Conservation (phyloP, 2,888 invertebrate species). For the Andrena haemorrhoa region DNA sequence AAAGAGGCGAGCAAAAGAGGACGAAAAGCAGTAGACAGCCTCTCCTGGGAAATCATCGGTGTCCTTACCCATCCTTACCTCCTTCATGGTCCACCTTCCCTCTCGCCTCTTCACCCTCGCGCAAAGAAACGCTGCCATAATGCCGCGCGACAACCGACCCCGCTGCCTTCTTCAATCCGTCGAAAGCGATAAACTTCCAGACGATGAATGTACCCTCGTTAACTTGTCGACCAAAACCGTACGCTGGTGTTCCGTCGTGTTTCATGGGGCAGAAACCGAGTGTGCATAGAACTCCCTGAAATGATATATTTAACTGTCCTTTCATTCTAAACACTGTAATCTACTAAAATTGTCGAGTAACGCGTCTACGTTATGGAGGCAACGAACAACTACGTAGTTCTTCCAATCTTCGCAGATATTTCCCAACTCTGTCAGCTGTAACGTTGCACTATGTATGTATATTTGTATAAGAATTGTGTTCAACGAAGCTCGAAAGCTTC, state of each 20-base stretch:
- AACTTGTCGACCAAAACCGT: constrained; percentile 25
- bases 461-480: too few relatives aligned
- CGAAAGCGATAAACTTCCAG: constrained; percentile 59
- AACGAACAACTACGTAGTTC: too few relatives aligned
- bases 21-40: constrained; percentile 70
- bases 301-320: background rate
- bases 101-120: constrained; percentile 35
- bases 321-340: background rate
- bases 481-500: too few relatives aligned
- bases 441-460: too few relatives aligned
- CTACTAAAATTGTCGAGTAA: too few relatives aligned
- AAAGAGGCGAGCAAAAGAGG: constrained; percentile 52
- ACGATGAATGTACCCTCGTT: constrained; percentile 43
- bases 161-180: constrained; percentile 45
- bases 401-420: too few relatives aligned
- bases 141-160: constrained; percentile 60
- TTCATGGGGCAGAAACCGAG: background rate
- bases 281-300: background rate
- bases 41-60: constrained; percentile 81
- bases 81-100: constrained; percentile 57
- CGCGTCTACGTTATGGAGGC: too few relatives aligned
- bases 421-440: too few relatives aligned
- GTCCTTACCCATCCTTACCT: constrained; percentile 75
- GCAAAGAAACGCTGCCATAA: constrained; percentile 54
- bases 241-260: background rate